Evolutionary conservation across 2,888 invertebrate species (phyloP).

Genomic region (Scelioninae gen. 1): DNA sequence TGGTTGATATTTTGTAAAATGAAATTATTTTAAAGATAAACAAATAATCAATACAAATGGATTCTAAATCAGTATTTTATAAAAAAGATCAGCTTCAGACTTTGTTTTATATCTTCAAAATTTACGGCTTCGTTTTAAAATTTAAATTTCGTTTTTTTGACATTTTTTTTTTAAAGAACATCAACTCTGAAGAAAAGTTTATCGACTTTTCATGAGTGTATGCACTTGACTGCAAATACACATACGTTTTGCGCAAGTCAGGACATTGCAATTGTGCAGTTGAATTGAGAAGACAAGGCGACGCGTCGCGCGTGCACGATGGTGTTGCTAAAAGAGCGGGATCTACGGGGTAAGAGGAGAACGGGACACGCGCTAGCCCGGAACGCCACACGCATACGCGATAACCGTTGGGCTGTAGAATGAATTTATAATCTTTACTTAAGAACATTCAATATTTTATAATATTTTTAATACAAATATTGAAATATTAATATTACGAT

Average conservation of each 20-base stretch:
- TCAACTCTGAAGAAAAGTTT: no score
- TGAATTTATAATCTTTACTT: constrained; percentile 65
- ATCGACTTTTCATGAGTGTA: constrained; percentile 46
- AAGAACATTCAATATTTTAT: constrained; percentile 53
- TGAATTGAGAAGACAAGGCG: constrained; percentile 68
- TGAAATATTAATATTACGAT: not conserved
- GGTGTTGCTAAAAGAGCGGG: constrained; percentile 65
- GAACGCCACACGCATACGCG: constrained; percentile 79
- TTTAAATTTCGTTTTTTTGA: no score
- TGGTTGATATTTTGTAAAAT: no score
- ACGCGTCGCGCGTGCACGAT: constrained; percentile 70
- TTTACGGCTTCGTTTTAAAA: no score
- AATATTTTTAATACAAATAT: constrained; percentile 44
- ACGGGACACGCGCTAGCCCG: constrained; percentile 79
- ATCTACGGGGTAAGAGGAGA: constrained; percentile 66
- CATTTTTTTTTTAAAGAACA: no score
- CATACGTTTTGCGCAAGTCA: constrained; percentile 55
- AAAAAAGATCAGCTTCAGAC: no score
- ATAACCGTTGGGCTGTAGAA: constrained; percentile 72
- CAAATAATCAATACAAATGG: no score
- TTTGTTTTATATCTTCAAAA: no score
- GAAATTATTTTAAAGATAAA: no score
- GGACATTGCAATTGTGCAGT: constrained; percentile 61
- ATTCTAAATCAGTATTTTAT: no score
- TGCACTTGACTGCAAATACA: constrained; percentile 41